Percentiles rank a stretch among this genome's conserved stretches.
These are phyloP conservation scores for Varecia variegata DNA, from an alignment of 2,797 vertebrate species.

Conservation along the genomic window DNA sequence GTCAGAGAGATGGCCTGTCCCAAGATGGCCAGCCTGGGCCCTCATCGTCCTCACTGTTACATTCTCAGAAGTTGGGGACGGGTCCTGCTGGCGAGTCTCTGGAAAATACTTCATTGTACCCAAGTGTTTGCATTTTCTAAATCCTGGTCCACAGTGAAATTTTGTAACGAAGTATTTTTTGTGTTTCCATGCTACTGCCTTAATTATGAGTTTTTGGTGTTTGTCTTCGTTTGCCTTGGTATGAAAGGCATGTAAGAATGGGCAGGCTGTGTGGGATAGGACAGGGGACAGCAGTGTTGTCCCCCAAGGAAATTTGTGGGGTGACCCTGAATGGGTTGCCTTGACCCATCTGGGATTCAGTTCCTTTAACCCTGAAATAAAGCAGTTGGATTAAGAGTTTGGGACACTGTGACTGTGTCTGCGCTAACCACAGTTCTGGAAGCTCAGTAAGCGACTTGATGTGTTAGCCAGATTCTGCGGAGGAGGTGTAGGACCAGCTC, in stretches of 20 bases:
- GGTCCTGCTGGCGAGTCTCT: neutral
- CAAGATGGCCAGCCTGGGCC: fast-evolving
- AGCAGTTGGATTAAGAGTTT: too few species aligned
- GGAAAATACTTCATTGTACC: neutral
- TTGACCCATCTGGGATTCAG: neutral
- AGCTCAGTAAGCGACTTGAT: neutral
- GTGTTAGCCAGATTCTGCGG: neutral
- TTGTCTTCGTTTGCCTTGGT: neutral
- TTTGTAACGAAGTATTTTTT: too few species aligned
- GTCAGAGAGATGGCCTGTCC: neutral
- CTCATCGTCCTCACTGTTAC: neutral
- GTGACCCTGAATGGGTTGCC: fast-evolving
- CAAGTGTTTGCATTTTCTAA: neutral
- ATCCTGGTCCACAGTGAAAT: neutral
- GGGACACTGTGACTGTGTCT: fast-evolving
- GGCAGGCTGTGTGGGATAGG: neutral
- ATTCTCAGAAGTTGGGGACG: neutral
- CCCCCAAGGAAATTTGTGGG: fast-evolving
- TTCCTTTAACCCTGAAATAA: neutral
- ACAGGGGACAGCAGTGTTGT: fast-evolving
- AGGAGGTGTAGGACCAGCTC: fast-evolving
- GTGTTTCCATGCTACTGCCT: neutral
- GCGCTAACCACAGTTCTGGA: neutral
- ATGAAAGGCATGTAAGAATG: neutral
- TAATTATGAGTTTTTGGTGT: too few species aligned